Conservation (phyloP, 1,140 invertebrate genomes). For the Camponotus pennsylvanicus region DNA sequence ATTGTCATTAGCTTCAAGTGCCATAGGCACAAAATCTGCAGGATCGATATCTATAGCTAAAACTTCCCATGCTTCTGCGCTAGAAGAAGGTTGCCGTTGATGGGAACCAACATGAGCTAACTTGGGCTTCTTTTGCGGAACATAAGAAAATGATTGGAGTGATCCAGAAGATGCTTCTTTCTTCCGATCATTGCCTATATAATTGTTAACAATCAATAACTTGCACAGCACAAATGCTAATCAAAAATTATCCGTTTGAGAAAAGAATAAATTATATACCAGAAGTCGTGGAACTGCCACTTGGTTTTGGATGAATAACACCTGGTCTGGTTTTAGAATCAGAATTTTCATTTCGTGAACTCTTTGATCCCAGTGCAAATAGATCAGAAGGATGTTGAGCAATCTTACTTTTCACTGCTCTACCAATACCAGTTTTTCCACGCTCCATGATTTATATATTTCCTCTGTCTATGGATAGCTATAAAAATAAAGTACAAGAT, state of each 20-base stretch:
- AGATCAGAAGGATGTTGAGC: constrained; percentile 88
- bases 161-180: constrained; percentile 86
- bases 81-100: constrained; percentile 81
- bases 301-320: constrained; percentile 85
- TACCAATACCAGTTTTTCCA: constrained; percentile 85
- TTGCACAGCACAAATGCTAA: neutral
- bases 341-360: constrained; percentile 82
- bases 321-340: constrained; percentile 86
- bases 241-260: neutral
- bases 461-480: neutral
- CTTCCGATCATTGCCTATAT: constrained; percentile 84
- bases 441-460: constrained; percentile 86
- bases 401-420: constrained; percentile 89
- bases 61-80: constrained; percentile 87
- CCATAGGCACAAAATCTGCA: constrained; percentile 87
- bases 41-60: constrained; percentile 88
- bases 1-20: constrained; percentile 87
- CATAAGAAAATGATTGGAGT: constrained; percentile 77
- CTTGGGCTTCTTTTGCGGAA: constrained; percentile 85
- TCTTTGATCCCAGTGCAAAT: constrained; percentile 88
- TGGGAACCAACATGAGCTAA: constrained; percentile 75
- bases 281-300: constrained; percentile 81
- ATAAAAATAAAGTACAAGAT: neutral
- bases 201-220: constrained; percentile 55
- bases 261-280: constrained; percentile 76